phyloP scores from a whole-genome alignment of 2,113 vertebrate species.

The Menidia beryllina region DNA sequence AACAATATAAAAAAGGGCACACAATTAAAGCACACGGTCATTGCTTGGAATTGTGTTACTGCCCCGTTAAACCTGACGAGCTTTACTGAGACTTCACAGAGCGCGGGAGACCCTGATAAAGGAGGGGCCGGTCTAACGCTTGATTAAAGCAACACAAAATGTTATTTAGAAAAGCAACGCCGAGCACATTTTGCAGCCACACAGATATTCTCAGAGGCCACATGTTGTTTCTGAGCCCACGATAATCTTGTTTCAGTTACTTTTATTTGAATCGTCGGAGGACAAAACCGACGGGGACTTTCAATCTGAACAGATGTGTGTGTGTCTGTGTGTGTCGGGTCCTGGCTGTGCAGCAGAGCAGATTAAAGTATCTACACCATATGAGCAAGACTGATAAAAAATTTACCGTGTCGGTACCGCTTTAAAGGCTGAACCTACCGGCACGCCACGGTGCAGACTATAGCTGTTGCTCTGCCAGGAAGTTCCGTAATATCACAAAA shows the following conservation, averaged over 20 bases:
- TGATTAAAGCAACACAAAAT: neutral
- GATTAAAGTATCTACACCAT: constrained; percentile 3
- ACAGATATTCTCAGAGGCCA: neutral
- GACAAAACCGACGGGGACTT: neutral
- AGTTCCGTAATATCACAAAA: neutral
- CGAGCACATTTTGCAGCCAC: neutral
- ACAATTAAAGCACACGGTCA: neutral
- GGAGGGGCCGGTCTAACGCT: neutral
- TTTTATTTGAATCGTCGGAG: neutral
- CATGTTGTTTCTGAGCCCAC: neutral
- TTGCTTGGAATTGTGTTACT: no score
- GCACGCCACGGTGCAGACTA: neutral
- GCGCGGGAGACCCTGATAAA: neutral
- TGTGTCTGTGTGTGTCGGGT: neutral
- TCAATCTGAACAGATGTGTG: neutral
- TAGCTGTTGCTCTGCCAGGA: neutral
- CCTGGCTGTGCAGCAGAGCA: neutral
- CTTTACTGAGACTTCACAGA: constrained; percentile 20
- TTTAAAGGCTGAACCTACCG: constrained; percentile 1
- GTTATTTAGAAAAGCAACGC: neutral
- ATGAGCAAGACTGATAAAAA: constrained; percentile 9
- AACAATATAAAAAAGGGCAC: constrained; percentile 5
- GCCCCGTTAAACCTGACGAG: constrained; percentile 52
- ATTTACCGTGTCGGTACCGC: neutral
- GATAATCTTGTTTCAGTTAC: neutral